A percentile compares a stretch with the other conserved stretches of the same genome.
Conservation (phyloP, 2,888 invertebrate species). For the Ametastegia equiseti region DNA sequence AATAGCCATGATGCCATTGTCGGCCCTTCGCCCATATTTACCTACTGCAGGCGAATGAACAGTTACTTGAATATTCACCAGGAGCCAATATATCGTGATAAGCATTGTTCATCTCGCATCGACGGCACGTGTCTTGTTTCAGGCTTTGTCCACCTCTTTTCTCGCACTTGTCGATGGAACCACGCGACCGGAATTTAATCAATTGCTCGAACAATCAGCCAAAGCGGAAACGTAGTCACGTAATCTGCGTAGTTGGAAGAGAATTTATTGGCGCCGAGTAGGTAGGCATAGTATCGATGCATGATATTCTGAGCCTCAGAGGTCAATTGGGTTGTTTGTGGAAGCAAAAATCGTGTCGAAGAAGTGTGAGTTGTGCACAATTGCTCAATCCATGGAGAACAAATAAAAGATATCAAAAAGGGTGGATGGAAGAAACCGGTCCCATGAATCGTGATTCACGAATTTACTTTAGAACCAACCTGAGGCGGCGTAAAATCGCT, state of each 20-base stretch:
- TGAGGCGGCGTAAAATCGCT: background rate
- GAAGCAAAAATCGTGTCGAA: background rate
- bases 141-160: constrained; percentile 29
- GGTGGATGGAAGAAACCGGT: background rate
- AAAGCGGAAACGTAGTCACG: background rate
- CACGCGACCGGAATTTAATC: constrained; percentile 26
- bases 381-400: background rate
- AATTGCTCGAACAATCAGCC: background rate
- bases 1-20: background rate
- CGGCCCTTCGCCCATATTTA: background rate
- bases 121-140: background rate
- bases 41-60: background rate
- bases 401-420: background rate
- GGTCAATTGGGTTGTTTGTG: background rate
- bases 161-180: constrained; percentile 5
- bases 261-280: background rate
- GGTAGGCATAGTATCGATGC: background rate
- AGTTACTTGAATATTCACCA: constrained; percentile 9
- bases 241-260: background rate
- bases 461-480: background rate
- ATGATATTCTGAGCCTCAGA: background rate
- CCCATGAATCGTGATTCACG: background rate
- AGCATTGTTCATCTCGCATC: constrained; percentile 21
- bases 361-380: background rate
- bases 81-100: constrained; percentile 7